These are phyloP conservation scores for Prionailurus bengalensis DNA, from an alignment of 2,113 vertebrate genomes.

Conservation along the genomic window DNA sequence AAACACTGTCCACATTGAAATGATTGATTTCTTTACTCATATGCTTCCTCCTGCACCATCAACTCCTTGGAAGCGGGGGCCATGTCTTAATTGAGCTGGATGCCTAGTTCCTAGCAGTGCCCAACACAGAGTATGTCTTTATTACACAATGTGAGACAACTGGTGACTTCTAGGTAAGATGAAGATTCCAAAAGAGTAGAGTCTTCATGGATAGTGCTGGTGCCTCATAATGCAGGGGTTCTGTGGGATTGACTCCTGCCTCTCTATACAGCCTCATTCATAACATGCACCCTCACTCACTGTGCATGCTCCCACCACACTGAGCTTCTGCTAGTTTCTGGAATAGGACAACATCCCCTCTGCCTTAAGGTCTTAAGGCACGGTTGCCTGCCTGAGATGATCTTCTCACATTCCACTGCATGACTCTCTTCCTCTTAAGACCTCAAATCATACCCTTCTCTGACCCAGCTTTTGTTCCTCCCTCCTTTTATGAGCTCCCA, in stretches of 20 bases:
- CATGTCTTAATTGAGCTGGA: neutral
- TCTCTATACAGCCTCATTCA: neutral
- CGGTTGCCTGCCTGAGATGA: neutral
- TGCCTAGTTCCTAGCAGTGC: neutral
- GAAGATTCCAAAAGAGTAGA: neutral
- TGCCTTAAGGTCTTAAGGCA: neutral
- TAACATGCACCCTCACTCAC: neutral
- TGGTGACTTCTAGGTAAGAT: too few relatives aligned
- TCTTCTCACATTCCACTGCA: neutral
- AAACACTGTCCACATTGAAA: neutral
- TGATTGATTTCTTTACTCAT: neutral
- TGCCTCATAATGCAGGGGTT: too few relatives aligned
- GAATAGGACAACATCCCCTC: neutral
- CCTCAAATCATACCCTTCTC: neutral
- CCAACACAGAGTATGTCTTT: neutral
- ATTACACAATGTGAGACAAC: neutral
- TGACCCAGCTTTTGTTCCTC: neutral
- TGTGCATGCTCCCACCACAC: too few relatives aligned
- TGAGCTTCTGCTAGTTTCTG: neutral
- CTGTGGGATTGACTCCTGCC: too few relatives aligned
- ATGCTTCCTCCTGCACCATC: neutral
- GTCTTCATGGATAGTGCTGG: too few relatives aligned
- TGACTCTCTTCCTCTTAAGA: neutral
- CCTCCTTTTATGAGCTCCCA: neutral
- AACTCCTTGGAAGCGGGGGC: neutral